A percentile compares a stretch with the other conserved stretches of the same genome.
Evolutionary conservation across 2,113 vertebrate genomes (phyloP).

Genomic region (Struthio camelus): DNA sequence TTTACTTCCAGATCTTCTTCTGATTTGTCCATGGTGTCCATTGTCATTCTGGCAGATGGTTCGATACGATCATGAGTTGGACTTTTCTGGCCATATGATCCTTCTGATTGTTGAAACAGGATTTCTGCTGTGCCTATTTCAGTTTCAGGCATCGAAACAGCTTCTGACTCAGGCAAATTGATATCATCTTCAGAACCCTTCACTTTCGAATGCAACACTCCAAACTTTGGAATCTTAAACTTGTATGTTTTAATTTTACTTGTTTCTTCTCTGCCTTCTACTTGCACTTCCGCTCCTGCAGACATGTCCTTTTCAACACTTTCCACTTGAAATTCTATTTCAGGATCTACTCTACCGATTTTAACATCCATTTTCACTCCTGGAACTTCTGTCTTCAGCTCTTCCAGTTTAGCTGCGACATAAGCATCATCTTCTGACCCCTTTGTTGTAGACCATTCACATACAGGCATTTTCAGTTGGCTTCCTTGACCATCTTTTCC

Average conservation of each 20-base stretch:
- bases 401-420: conserved; percentile 30
- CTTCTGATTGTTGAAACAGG: not conserved
- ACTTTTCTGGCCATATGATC: not conserved
- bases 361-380: not conserved
- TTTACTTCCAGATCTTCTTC: conserved; percentile 41
- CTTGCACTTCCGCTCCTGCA: conserved; percentile 37
- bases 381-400: conserved; percentile 28
- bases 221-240: conserved; percentile 58
- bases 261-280: conserved; percentile 49
- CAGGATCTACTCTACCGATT: conserved; percentile 41
- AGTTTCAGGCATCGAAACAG: not conserved
- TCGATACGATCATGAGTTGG: not conserved
- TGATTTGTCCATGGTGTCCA: not conserved
- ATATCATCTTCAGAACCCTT: not conserved
- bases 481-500: conserved; percentile 29
- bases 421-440: conserved; percentile 17
- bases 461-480: not conserved
- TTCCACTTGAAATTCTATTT: conserved; percentile 52
- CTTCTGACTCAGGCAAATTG: not conserved
- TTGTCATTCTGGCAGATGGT: not conserved
- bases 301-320: conserved; percentile 44
- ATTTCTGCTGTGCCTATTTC: not conserved
- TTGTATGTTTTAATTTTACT: conserved; percentile 52
- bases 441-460: not conserved
- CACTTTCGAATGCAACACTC: conserved; percentile 38